These are phyloP conservation scores for Scatophagus argus DNA, from an alignment of 2,113 vertebrate genomes.

Conservation along the genomic window DNA sequence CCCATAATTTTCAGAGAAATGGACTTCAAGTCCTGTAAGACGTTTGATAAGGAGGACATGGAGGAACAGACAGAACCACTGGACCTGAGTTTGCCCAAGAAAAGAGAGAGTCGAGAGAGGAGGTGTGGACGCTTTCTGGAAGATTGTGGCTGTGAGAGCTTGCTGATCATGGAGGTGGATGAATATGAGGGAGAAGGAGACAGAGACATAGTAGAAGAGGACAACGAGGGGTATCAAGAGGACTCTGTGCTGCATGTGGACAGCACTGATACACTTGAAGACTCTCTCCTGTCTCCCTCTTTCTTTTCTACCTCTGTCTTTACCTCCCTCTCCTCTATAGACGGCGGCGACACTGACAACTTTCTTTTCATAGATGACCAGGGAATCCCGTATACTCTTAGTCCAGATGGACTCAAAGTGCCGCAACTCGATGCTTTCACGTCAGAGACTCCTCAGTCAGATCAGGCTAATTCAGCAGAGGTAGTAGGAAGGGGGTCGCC, in stretches of 20 bases:
- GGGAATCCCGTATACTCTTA: constrained; percentile 85
- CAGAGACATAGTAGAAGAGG: constrained; percentile 79
- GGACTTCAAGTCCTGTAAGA: constrained; percentile 29
- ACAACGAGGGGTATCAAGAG: constrained; percentile 53
- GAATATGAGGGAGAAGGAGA: constrained; percentile 83
- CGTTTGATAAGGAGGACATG: constrained; percentile 1
- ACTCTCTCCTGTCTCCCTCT: constrained; percentile 53
- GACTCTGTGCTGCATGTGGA: constrained; percentile 6
- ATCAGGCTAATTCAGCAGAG: constrained; percentile 20
- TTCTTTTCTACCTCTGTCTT: constrained; percentile 61
- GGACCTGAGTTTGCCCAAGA: constrained; percentile 84
- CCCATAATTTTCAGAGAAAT: constrained; percentile 46
- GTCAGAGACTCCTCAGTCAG: constrained; percentile 29
- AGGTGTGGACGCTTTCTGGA: constrained; percentile 63
- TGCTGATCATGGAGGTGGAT: constrained; percentile 85
- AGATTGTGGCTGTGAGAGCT: constrained; percentile 70
- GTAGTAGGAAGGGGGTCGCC: constrained; percentile 33
- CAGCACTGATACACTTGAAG: constrained; percentile 7
- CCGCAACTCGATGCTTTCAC: constrained; percentile 73
- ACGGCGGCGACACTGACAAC: constrained; percentile 66
- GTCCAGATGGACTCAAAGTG: constrained; percentile 81
- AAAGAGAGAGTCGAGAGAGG: constrained; percentile 51
- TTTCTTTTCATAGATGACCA: constrained; percentile 85
- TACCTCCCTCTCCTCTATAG: constrained; percentile 52
- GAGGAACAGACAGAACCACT: constrained; percentile 78